Evolutionary conservation across 2,888 invertebrate genomes (phyloP), one percentile per base, ranked within the genome.

Genomic region (Bugula neritina): DNA sequence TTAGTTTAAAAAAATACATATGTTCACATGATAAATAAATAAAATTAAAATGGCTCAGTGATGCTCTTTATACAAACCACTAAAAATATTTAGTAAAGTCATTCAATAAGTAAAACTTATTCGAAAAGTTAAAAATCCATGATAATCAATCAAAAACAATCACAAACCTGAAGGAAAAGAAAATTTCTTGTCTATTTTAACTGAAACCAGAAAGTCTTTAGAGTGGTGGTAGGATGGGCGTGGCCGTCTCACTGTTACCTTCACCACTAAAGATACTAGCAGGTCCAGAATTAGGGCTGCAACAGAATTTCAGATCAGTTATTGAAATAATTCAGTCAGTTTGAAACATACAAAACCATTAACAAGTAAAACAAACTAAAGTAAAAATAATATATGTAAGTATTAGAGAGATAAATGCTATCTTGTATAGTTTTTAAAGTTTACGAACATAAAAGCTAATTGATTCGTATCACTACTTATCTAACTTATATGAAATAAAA

Each of bases 81-180:
- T n/a, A n/a, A n/a, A n/a, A n/a, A n/a, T n/a, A n/a, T n/a, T n/a
- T n/a, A n/a, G n/a, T n/a, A n/a, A n/a, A n/a, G n/a, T n/a, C n/a
- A n/a, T n/a, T n/a, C n/a, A n/a, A n/a, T n/a, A n/a, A n/a, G n/a
- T n/a, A n/a, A n/a, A n/a, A n/a, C n/a, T n/a, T n/a, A n/a, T n/a
- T n/a, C n/a, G n/a, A n/a, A n/a, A n/a, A n/a, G n/a, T 17, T 43
- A 5, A 43, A 10, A 43, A 43, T 43, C 10, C 43, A 43, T 43
- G 43, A 5, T 43, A 43, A 10, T 10, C 43, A 43, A 43, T 43
- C 17, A 43, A 43, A 43, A 10, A 43, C 17, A 43, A 43, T 10
- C 10, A 43, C 43, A 43, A 43, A 27, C 63, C 63, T 31, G 63
- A 63, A 29, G 63, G 63, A 34, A 63, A 63, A 13, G 63, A 63